These are phyloP conservation scores for Clitarchus hookeri DNA, from an alignment of 2,888 invertebrate genomes.

Conservation along the genomic window DNA sequence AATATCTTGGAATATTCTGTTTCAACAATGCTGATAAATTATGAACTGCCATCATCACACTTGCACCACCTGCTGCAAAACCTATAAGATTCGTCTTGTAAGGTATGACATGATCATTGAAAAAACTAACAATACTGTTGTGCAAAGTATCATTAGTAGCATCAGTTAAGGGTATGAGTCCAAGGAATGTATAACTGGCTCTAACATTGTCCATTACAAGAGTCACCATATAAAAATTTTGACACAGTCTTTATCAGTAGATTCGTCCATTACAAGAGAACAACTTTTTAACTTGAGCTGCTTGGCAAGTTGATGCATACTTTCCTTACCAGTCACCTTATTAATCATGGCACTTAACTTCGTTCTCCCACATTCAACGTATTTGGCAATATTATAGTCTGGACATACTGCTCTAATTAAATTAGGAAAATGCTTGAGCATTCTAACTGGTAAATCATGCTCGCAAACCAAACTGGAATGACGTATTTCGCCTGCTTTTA, in stretches of 20 bases:
- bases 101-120: neutral
- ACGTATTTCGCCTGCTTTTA: neutral
- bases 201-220: neutral
- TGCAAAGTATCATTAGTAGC: neutral
- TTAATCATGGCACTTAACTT: neutral
- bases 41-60: neutral
- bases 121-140: neutral
- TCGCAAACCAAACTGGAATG: neutral
- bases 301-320: neutral
- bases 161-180: neutral
- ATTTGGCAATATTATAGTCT: neutral
- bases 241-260: neutral
- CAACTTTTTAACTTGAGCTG: neutral
- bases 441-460: neutral
- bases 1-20: neutral
- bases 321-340: neutral
- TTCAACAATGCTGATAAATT: neutral
- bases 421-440: neutral
- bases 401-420: neutral
- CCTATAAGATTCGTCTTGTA: neutral
- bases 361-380: neutral
- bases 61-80: neutral
- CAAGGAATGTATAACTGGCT: neutral
- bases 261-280: neutral
- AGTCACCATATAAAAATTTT: neutral